Percentiles rank a stretch among this genome's conserved stretches.
phyloP scores from a whole-genome alignment of 2,797 vertebrate genomes.

The Salarias fasciatus region DNA sequence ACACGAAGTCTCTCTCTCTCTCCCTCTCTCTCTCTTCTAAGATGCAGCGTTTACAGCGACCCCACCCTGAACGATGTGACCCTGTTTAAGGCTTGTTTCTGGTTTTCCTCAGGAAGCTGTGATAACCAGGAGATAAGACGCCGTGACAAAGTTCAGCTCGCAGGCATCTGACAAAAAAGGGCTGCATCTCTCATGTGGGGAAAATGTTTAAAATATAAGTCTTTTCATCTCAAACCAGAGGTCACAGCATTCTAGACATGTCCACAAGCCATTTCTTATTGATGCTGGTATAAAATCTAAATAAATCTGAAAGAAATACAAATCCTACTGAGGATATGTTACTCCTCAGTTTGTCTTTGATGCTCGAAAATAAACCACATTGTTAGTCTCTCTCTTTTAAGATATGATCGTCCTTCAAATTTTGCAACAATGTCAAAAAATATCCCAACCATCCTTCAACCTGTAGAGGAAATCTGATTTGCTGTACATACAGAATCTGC shows the following conservation, averaged over 20 bases:
- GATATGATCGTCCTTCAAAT: too few relatives aligned
- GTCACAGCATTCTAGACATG: not conserved
- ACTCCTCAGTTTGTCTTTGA: not conserved
- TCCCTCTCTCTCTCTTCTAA: not conserved
- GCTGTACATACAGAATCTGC: too few relatives aligned
- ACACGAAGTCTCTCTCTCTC: too few relatives aligned
- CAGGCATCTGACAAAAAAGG: slow-evolving; percentile 6
- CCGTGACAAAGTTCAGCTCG: not conserved
- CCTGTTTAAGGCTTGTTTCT: slow-evolving; percentile 25
- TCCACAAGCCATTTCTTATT: not conserved
- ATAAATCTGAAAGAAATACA: not conserved
- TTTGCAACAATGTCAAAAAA: too few relatives aligned
- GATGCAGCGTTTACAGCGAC: slow-evolving; percentile 13
- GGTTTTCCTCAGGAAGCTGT: slow-evolving; percentile 44
- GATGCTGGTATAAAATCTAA: not conserved
- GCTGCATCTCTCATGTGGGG: not conserved
- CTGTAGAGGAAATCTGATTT: too few relatives aligned
- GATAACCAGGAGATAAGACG: slow-evolving; percentile 40
- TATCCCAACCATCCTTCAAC: too few relatives aligned
- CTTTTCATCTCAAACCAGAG: not conserved
- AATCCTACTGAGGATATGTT: not conserved
- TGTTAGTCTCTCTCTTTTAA: too few relatives aligned
- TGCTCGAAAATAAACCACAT: slow-evolving; percentile 1
- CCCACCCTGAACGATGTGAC: not conserved
- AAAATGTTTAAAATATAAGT: not conserved